phyloP scores from a whole-genome alignment of 2,888 invertebrate genomes.

The Scaptomyza flava region DNA sequence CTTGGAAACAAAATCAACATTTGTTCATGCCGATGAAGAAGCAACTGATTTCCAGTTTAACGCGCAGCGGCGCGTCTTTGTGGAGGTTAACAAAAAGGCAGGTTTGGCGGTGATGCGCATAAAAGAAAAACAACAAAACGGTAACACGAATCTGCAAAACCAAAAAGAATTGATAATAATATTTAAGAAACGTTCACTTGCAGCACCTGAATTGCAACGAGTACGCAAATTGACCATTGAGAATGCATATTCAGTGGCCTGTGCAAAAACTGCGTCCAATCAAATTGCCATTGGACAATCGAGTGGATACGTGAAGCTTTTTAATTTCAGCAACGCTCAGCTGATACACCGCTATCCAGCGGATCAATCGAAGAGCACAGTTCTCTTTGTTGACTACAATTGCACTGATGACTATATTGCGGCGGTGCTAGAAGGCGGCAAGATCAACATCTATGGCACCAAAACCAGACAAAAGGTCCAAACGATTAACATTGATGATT shows the following conservation, averaged over 20 bases:
- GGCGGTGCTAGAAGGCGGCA: slow-evolving; percentile 82
- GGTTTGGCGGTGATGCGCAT: slow-evolving; percentile 82
- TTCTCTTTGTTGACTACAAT: slow-evolving; percentile 82
- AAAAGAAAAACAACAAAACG: slow-evolving; percentile 68
- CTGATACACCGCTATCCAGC: slow-evolving; percentile 79
- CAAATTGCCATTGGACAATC: slow-evolving; percentile 82
- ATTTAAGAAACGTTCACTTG: not conserved
- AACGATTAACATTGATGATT: slow-evolving; percentile 76
- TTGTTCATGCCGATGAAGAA: slow-evolving; percentile 78
- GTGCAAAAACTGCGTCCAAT: slow-evolving; percentile 79
- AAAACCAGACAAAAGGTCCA: slow-evolving; percentile 82
- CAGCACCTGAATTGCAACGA: slow-evolving; percentile 76
- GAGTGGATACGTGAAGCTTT: slow-evolving; percentile 79
- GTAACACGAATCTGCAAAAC: slow-evolving; percentile 44
- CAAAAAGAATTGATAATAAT: not conserved
- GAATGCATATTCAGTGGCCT: slow-evolving; percentile 81
- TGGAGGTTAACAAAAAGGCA: slow-evolving; percentile 81
- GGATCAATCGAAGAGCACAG: slow-evolving; percentile 75
- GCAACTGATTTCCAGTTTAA: slow-evolving; percentile 83
- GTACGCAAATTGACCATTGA: slow-evolving; percentile 81
- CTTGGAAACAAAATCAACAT: slow-evolving; percentile 78
- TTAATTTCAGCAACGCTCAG: slow-evolving; percentile 78
- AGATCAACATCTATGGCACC: slow-evolving; percentile 81
- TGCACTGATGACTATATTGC: slow-evolving; percentile 83
- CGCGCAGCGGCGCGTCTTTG: slow-evolving; percentile 74